Evolutionary conservation across 1,140 invertebrate genomes (phyloP), one percentile per base, ranked within the genome.

Genomic region (Bombus superbus): DNA sequence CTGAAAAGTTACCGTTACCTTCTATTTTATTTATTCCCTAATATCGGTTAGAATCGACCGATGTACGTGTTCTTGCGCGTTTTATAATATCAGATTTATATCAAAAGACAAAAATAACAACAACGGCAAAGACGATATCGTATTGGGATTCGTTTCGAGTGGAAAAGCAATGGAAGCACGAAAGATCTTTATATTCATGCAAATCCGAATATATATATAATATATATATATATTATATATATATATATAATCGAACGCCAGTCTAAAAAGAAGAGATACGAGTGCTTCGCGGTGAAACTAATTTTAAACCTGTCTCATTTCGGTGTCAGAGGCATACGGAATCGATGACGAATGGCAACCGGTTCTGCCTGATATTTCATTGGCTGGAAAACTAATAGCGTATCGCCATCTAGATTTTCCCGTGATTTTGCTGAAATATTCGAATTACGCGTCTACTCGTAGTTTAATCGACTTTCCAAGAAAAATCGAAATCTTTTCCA

Each of bases 261-360:
- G 25, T 42, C 3, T 53, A 25, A 15, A 57, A 79, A 53, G 40
- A 47, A 18, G 15, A 32, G 40, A 72, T 42, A 15, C 68, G 35
- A 22, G 42, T 57, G 35, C 6, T 71, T 42, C 44, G 18, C 42
- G 6, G 68, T 11, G 28, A 42, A 72, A n/a, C 38, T 81, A 72
- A 81, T 73, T 72, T 81, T 62, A 81, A 81, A 44, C 38, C 38
- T 72, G 53, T 81, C 68, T 28, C 22, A 72, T 71, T 25, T 35
- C 44, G 28, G 18, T 44, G 72, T 66, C 59, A 75, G 44, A 32
- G 42, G n/a, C 59, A 47, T 22, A 73, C 15, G 40, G 47, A 75
- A 75, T 75, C 47, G 57, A 64, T n/a, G 42, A 75, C 9, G 11
- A 35, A 75, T 75, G 42, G 32, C 57, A 75, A 40, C 53, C 80